Evolutionary conservation across 35 echinoderm and acorn worm species (phyloP).

Genomic region (Hemicentrotus pulcherrimus): DNA sequence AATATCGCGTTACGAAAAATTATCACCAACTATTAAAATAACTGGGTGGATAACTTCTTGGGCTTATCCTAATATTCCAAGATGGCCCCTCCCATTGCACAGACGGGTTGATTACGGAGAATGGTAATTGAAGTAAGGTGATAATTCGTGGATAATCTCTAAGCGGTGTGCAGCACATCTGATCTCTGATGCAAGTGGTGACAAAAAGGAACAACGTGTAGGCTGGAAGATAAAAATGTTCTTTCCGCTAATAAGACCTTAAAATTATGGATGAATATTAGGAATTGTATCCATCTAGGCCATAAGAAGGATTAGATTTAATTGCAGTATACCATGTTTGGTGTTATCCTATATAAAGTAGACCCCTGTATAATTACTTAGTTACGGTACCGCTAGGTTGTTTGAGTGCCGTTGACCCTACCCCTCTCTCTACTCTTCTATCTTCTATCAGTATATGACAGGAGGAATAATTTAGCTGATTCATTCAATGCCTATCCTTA

Average conservation of each 20-base stretch:
- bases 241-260: not conserved
- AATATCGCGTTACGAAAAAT: not conserved
- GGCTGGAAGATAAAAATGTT: not conserved
- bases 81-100: not conserved
- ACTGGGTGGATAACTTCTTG: not conserved
- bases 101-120: slow-evolving; percentile 17
- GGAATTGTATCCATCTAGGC: not conserved
- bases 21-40: not conserved
- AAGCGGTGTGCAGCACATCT: not conserved
- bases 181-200: not conserved
- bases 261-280: not conserved
- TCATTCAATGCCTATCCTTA: too few species aligned
- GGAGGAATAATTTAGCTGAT: too few species aligned
- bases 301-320: not conserved
- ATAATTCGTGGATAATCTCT: not conserved
- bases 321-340: not conserved
- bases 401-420: not conserved
- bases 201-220: not conserved
- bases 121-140: slow-evolving; percentile 7
- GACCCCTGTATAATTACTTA: not conserved
- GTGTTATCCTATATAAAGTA: not conserved
- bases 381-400: not conserved
- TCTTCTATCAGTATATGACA: not conserved
- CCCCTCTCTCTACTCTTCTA: not conserved
- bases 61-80: not conserved